Evolutionary conservation across 2,113 vertebrate species (phyloP).

Genomic region (Formicarius rufipectus): DNA sequence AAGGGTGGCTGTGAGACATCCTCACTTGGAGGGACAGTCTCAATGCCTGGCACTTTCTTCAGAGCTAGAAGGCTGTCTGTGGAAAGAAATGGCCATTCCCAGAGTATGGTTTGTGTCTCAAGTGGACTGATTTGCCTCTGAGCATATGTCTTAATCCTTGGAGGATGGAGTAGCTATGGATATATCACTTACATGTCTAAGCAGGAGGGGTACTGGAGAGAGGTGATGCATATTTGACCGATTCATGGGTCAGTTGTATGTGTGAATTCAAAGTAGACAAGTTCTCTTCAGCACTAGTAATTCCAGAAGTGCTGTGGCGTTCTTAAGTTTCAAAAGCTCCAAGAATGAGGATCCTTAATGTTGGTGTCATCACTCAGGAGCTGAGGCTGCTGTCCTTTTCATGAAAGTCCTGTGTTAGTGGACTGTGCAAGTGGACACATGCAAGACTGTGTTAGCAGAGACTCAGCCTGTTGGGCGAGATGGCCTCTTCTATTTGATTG

Average conservation of each 20-base stretch:
- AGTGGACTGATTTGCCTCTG: background rate
- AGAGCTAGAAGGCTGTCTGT: background rate
- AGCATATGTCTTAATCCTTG: background rate
- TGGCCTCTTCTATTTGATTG: background rate
- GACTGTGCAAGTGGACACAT: too few species aligned
- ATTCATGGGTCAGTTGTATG: background rate
- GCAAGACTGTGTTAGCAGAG: too few species aligned
- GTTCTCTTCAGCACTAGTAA: background rate
- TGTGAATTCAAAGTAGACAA: background rate
- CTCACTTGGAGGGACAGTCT: background rate
- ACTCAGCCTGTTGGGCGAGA: fast-evolving
- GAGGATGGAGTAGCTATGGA: background rate
- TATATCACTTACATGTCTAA: background rate
- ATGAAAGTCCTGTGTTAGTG: fast-evolving
- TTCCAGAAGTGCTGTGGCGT: background rate
- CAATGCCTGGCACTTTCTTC: background rate
- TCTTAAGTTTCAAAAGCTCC: background rate
- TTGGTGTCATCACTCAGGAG: background rate
- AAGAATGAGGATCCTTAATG: background rate
- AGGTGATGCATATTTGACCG: background rate
- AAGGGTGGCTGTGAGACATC: background rate
- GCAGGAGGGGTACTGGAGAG: background rate
- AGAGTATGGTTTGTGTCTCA: background rate
- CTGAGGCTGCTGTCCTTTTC: background rate
- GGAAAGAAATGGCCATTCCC: background rate